phyloP scores from a whole-genome alignment of 2,888 invertebrate genomes.

The Andrena praecox region DNA sequence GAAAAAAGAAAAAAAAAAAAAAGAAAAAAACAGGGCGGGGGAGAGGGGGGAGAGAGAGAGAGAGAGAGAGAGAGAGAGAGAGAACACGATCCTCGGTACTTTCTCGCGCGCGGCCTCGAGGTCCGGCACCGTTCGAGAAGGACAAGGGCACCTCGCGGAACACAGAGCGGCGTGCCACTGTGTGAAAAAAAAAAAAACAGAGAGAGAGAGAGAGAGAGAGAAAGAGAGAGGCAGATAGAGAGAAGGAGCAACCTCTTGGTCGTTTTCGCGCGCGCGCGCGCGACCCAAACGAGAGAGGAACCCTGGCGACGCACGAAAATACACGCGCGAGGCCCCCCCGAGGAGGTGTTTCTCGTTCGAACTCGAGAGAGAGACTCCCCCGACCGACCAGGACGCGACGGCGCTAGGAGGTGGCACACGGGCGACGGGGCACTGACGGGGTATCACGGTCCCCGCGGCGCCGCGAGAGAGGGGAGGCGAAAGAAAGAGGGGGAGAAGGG shows the following conservation, averaged over 20 bases:
- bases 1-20: slow-evolving; percentile 1
- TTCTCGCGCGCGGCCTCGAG: background rate
- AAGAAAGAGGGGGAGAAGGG: background rate
- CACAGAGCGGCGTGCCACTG: slow-evolving; percentile 2
- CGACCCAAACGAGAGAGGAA: slow-evolving; percentile 9
- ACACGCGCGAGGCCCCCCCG: slow-evolving; percentile 43
- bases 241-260: slow-evolving; percentile 13
- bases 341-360: slow-evolving; percentile 21
- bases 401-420: background rate
- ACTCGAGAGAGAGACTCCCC: slow-evolving; percentile 15
- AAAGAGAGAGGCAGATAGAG: background rate
- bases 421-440: background rate
- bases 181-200: background rate
- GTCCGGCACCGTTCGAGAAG: background rate
- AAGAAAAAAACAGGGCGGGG: too few species aligned
- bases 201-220: background rate
- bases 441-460: background rate
- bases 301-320: slow-evolving; percentile 53
- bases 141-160: background rate
- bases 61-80: too few species aligned
- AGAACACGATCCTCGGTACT: slow-evolving; percentile 30
- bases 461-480: background rate
- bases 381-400: background rate
- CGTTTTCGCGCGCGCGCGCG: slow-evolving; percentile 42
- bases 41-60: too few species aligned